Percentiles rank a stretch among this genome's conserved stretches.
Evolutionary conservation across 2,797 vertebrate genomes (phyloP).

Genomic region (Gouania willdenowi): DNA sequence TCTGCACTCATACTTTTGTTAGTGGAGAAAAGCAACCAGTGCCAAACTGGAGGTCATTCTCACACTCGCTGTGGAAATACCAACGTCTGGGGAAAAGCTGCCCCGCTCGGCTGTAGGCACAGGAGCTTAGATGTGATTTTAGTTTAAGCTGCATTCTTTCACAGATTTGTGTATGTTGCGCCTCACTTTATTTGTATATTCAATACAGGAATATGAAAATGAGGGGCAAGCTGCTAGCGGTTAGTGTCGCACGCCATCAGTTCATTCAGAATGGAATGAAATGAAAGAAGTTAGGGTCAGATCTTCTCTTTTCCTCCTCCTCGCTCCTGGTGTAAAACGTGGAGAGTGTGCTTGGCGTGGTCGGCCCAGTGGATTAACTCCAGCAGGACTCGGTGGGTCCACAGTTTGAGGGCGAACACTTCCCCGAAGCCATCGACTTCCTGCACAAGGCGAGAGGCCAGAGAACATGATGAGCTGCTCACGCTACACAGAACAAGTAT

Average conservation of each 20-base stretch:
- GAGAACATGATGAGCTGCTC: too few species aligned
- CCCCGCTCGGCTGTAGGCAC: conserved; percentile 37
- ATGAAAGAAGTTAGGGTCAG: conserved; percentile 27
- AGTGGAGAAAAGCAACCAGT: conserved; percentile 22
- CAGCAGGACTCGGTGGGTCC: conserved; percentile 72
- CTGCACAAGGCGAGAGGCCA: conserved; percentile 51
- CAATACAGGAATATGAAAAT: conserved; percentile 14
- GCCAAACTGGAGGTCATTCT: conserved; percentile 46
- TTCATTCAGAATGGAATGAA: conserved; percentile 17
- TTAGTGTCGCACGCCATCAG: conserved; percentile 37
- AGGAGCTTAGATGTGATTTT: conserved; percentile 42
- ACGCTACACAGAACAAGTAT: too few species aligned
- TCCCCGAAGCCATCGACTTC: conserved; percentile 65
- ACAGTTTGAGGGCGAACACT: conserved; percentile 65
- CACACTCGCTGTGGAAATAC: conserved; percentile 57
- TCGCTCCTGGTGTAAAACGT: conserved; percentile 57
- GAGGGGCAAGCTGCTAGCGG: conserved; percentile 42
- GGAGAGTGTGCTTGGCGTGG: conserved; percentile 64
- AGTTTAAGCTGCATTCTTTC: conserved; percentile 20
- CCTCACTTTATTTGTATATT: conserved; percentile 3
- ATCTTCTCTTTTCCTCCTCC: conserved; percentile 42
- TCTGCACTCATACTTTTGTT: conserved; percentile 10
- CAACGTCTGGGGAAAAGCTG: conserved; percentile 43
- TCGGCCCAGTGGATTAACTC: conserved; percentile 78
- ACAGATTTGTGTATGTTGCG: conserved; percentile 17